These are phyloP conservation scores for Coptodon rendalli DNA, from an alignment of 2,113 vertebrate genomes.

Conservation along the genomic window DNA sequence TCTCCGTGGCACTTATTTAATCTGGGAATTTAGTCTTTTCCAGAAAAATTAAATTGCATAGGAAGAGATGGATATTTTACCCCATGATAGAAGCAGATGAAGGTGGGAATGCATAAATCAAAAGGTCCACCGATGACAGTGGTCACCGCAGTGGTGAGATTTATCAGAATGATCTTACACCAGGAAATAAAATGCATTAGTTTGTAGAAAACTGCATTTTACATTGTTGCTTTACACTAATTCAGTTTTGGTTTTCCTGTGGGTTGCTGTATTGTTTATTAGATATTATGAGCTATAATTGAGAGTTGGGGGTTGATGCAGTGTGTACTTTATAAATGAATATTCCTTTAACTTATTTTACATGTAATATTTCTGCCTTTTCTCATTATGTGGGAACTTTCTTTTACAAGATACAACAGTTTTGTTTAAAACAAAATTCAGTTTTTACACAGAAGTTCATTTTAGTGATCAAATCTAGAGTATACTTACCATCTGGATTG, in stretches of 20 bases:
- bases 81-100: neutral
- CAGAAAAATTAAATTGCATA: neutral
- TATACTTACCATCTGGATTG: constrained; percentile 18
- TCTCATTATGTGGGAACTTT: neutral
- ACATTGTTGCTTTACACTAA: neutral
- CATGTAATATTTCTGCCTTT: neutral
- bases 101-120: neutral
- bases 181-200: neutral
- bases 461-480: neutral
- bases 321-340: neutral
- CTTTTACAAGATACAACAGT: neutral
- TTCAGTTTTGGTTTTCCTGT: neutral
- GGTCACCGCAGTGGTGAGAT: neutral
- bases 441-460: neutral
- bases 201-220: neutral
- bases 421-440: neutral
- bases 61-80: neutral
- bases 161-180: neutral
- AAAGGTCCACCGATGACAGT: neutral
- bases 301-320: neutral
- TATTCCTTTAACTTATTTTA: neutral
- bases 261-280: neutral
- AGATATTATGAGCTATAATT: neutral
- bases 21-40: neutral
- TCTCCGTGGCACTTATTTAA: neutral